A percentile compares a stretch with the other conserved stretches of the same genome.
Evolutionary conservation across 2,888 invertebrate species (phyloP).

Genomic region (Periphyllus acericola): DNA sequence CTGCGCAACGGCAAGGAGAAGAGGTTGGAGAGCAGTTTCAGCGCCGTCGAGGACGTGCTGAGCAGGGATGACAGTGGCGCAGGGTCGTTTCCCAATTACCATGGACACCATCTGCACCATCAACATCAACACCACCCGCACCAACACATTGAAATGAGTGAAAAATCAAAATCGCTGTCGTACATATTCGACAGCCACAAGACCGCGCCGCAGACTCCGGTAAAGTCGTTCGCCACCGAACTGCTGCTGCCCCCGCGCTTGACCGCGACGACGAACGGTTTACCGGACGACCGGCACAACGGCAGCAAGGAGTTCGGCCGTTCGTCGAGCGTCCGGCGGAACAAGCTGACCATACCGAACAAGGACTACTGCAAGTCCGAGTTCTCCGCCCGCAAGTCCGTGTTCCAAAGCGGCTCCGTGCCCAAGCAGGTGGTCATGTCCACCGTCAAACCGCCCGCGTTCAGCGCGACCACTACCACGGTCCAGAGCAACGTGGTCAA

Average conservation of each 20-base stretch:
- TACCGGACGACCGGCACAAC: neutral
- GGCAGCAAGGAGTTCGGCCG: slow-evolving; percentile 43
- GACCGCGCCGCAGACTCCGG: slow-evolving; percentile 39
- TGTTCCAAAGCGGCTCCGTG: slow-evolving; percentile 63
- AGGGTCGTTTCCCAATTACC: slow-evolving; percentile 16
- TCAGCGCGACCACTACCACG: slow-evolving; percentile 31
- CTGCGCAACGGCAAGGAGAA: slow-evolving; percentile 50
- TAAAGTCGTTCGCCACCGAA: slow-evolving; percentile 31
- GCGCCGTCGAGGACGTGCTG: slow-evolving; percentile 53
- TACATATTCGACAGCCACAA: slow-evolving; percentile 50
- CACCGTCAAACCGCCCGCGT: slow-evolving; percentile 38
- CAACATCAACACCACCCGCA: neutral
- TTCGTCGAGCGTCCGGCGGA: slow-evolving; percentile 60
- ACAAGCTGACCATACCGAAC: slow-evolving; percentile 60
- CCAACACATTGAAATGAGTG: slow-evolving; percentile 9
- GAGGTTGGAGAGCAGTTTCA: slow-evolving; percentile 52
- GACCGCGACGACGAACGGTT: neutral
- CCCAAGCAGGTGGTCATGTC: slow-evolving; percentile 63
- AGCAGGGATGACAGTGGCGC: slow-evolving; percentile 12
- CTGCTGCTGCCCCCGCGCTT: neutral
- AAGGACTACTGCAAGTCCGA: slow-evolving; percentile 60
- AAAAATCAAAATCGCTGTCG: slow-evolving; percentile 60
- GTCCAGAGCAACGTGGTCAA: slow-evolving; percentile 30
- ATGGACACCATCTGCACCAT: neutral
- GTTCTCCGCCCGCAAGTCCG: slow-evolving; percentile 61